Evolutionary conservation across 2,888 invertebrate species (phyloP).

Genomic region (Balanococcus diminutus): DNA sequence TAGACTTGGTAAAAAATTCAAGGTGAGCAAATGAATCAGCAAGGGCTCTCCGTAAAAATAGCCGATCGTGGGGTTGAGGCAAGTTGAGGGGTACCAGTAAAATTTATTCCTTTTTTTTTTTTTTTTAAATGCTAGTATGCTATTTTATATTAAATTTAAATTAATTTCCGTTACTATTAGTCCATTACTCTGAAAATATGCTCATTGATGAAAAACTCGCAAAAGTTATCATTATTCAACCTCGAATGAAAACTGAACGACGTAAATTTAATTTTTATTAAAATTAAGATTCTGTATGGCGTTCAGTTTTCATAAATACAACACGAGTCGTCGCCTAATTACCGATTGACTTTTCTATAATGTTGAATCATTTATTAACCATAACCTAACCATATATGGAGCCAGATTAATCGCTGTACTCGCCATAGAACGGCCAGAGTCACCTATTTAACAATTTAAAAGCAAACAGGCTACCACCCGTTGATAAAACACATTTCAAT

Average conservation of each 20-base stretch:
- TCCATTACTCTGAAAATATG: no score
- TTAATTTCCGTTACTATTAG: no score
- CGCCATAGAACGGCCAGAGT: neutral
- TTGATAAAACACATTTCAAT: neutral
- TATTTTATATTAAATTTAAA: no score
- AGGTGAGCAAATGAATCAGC: no score
- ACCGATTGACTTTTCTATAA: neutral
- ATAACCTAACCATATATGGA: neutral
- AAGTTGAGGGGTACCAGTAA: no score
- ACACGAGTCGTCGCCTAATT: neutral
- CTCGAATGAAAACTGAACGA: neutral
- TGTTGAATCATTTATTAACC: neutral
- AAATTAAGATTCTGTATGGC: neutral
- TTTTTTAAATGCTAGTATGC: no score
- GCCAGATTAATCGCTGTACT: neutral
- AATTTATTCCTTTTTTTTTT: no score
- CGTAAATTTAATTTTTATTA: neutral
- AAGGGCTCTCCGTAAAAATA: no score
- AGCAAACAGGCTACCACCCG: slow-evolving; percentile 36
- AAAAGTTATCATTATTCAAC: neutral
- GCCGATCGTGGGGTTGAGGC: no score
- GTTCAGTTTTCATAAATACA: neutral
- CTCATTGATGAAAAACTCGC: no score
- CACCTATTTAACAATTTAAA: neutral
- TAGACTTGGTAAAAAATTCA: no score